Evolutionary conservation across 2,797 vertebrate species (phyloP).

Genomic region (Acanthiza pusilla): DNA sequence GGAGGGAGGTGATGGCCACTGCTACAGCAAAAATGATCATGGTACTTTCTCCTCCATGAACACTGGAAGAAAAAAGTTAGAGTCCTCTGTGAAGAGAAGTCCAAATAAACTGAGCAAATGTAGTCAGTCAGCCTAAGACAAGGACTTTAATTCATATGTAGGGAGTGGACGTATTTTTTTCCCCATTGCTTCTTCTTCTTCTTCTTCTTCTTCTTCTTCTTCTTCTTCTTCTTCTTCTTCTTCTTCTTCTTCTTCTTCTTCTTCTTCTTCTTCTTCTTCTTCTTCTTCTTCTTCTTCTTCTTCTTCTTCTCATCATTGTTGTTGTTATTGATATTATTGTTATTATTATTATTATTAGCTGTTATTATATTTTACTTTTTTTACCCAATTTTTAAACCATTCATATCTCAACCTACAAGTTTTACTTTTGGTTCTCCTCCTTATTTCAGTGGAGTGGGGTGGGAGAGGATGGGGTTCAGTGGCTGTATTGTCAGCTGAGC

Average conservation of each 20-base stretch:
- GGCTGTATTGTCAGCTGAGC: background rate
- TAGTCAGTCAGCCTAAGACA: background rate
- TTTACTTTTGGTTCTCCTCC: background rate
- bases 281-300: no score
- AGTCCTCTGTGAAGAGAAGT: background rate
- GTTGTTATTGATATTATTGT: fast-evolving
- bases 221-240: no score
- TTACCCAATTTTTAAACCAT: no score
- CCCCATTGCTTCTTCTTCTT: fast-evolving
- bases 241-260: no score
- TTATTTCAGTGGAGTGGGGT: background rate
- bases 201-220: no score
- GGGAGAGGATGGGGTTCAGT: background rate
- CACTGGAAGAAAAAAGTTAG: background rate
- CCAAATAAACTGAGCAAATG: background rate
- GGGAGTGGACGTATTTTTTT: background rate
- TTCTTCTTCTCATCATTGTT: no score
- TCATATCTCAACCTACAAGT: background rate
- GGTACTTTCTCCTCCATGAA: background rate
- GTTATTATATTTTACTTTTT: no score
- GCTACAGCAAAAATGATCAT: fast-evolving
- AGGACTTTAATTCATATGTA: background rate
- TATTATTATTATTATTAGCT: background rate
- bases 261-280: no score
- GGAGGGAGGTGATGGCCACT: background rate